Evolutionary conservation across 1,140 invertebrate species (phyloP).

Genomic region (Glomeris maerens): DNA sequence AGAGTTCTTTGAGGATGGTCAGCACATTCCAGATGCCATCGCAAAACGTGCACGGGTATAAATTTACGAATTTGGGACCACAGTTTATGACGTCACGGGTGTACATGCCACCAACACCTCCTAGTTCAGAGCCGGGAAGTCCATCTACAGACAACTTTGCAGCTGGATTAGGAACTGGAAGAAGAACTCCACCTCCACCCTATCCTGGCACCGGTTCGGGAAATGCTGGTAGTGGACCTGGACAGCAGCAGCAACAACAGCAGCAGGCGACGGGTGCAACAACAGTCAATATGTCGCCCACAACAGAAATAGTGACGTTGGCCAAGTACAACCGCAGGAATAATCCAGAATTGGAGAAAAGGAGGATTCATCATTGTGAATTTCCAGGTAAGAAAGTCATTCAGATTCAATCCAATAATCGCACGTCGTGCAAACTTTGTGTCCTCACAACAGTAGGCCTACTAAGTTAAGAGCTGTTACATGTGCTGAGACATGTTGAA

Average conservation of each 20-base stretch:
- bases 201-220: conserved; percentile 27
- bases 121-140: conserved; percentile 60
- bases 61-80: conserved; percentile 16
- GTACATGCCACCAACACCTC: conserved; percentile 53
- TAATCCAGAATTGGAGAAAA: conserved; percentile 88
- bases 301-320: conserved; percentile 17
- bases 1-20: conserved; percentile 10
- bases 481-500: background rate
- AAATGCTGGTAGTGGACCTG: conserved; percentile 47
- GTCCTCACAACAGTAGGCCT: too few relatives aligned
- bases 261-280: conserved; percentile 26
- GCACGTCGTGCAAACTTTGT: too few relatives aligned
- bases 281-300: conserved; percentile 24
- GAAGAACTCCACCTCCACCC: conserved; percentile 23
- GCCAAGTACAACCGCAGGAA: conserved; percentile 78
- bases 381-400: conserved; percentile 80
- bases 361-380: conserved; percentile 87
- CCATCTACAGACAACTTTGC: conserved; percentile 16
- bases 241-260: conserved; percentile 15
- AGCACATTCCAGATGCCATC: conserved; percentile 6
- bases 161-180: conserved; percentile 4
- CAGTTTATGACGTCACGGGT: conserved; percentile 14
- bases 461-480: too few relatives aligned
- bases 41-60: background rate
- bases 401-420: too few relatives aligned